Base-by-base conservation (phyloP, 2,888 invertebrate genomes). In the Meghimatium bilineatum region DNA sequence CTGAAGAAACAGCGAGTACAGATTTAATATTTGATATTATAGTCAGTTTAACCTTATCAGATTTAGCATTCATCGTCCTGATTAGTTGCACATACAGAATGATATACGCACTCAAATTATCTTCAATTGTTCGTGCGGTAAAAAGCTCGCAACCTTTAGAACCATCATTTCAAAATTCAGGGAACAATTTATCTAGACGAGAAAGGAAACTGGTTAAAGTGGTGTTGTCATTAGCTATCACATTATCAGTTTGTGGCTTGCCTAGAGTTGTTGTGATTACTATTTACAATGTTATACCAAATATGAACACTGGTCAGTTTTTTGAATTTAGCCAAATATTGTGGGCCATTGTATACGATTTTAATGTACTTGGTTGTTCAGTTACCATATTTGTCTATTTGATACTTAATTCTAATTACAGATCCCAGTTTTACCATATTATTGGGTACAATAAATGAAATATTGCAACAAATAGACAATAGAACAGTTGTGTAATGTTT, bases 11-110 rank as follows among this genome's bases (percentile, higher is more conserved):
- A 3, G 79, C 79, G 10, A 12, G 14, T 12, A n/a, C 34, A 34
- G 79, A 79, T 29, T 17, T 79, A 5, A 66, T 79, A 60, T 38
- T 38, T 32, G 67, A 79, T 36, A 14, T 67, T 14, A 67, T 36
- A n/a, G 79, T 44, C 0, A 66, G 79, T 1, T 29, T 79, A 44
- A 36, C 26, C 49, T n/a, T 79, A 1, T 44, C 36, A 20, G 34
- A 38, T 38, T 23, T 67, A 14, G 38, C 79, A 14, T 66, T 66
- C 26, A 17, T 36, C 14, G 3, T 79, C 32, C 26, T 79, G n/a
- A 36, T 79, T 34, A 23, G 67, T 3, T 79, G 79, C 49, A 36
- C 79, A 1, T 10, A 67, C 1, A 49, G 67, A 44, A 79, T 79
- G 79, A 32, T 17, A 23, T 52, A 75, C 14, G 49, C 75, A 14